Evolutionary conservation across 2,888 invertebrate species (phyloP), one percentile per base, ranked within the genome.

Genomic region (Palloptera scutellata): DNA sequence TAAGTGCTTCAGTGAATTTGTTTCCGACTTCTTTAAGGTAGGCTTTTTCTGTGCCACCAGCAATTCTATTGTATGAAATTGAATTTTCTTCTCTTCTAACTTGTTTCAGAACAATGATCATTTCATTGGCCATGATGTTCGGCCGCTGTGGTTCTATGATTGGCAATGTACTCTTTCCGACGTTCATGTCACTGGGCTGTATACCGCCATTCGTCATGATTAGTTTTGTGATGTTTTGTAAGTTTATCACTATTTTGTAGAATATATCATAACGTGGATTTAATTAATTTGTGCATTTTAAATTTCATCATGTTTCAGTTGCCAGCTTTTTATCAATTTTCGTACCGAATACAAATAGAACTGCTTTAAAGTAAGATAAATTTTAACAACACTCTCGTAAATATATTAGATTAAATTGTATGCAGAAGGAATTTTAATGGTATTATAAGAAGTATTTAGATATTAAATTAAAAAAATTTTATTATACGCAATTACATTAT

Each of bases 91-190:
- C 13, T 12, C 42, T 65, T 45, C 11, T 54, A 20, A n/a, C 54
- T 53, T 48, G 2, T 54, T 66, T 12, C 80, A 91, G 91, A 80
- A 91, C 91, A 3, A 91, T 91, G 89, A 89, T 91, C 0, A 87
- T 92, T 75, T 88, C 91, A 0, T 84, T 89, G 8, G 88, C 89
- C 52, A 87, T 91, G 86, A 91, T 91, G 90, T 84, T 86, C 55
- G 91, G 91, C 1, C 86, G 91, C 60, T 76, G 88, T 1, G 92
- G 92, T 19, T 90, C 92, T 12, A 87, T 91, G 60, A 78, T 87
- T 1, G 92, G 92, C 12, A 91, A 91, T 71, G 83, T 91, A 54
- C 76, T 89, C 5, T 92, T 92, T 78, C 92, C 92, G 1, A 85
- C 88, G 45, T 86, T 92, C 55, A 86, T 92, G 67, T 83, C 86